Evolutionary conservation across 2,113 vertebrate species (phyloP).

Genomic region (Passerina amoena): DNA sequence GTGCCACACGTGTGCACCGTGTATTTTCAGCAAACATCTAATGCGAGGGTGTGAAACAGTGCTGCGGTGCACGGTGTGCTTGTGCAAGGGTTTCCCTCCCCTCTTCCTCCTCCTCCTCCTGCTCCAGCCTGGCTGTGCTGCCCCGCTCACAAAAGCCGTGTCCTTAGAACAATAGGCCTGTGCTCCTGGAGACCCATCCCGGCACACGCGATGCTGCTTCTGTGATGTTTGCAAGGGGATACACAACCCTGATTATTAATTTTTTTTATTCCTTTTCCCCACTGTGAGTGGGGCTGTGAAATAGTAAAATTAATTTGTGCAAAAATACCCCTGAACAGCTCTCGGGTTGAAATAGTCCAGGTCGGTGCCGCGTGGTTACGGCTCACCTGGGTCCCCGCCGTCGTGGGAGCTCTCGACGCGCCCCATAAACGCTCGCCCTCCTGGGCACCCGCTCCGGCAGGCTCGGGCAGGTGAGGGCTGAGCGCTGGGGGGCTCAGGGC

Average conservation of each 20-base stretch:
- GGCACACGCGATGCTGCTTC: not conserved
- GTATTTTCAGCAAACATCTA: not conserved
- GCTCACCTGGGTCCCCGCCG: not conserved
- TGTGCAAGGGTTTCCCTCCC: conserved; percentile 13
- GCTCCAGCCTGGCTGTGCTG: conserved; percentile 24
- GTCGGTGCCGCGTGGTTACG: not conserved
- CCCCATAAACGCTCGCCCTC: not conserved
- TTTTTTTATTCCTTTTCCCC: not conserved
- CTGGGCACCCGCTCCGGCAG: not conserved
- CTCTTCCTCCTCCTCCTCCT: not conserved
- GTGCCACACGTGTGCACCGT: not conserved
- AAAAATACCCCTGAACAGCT: not conserved
- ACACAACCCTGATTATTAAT: not conserved
- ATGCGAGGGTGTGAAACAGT: not conserved
- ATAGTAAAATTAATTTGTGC: not conserved
- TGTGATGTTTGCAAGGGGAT: not conserved
- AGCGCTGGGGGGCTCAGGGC: not conserved
- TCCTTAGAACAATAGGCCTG: conserved; percentile 28
- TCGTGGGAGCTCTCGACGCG: not conserved
- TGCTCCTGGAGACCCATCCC: not conserved
- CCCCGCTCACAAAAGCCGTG: conserved; percentile 27
- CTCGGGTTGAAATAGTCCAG: not conserved
- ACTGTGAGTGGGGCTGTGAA: not conserved
- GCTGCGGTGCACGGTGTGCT: not conserved
- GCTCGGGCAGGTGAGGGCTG: not conserved